phyloP scores from a whole-genome alignment of 23 tunicate species.

The Halocynthia roretzi region DNA sequence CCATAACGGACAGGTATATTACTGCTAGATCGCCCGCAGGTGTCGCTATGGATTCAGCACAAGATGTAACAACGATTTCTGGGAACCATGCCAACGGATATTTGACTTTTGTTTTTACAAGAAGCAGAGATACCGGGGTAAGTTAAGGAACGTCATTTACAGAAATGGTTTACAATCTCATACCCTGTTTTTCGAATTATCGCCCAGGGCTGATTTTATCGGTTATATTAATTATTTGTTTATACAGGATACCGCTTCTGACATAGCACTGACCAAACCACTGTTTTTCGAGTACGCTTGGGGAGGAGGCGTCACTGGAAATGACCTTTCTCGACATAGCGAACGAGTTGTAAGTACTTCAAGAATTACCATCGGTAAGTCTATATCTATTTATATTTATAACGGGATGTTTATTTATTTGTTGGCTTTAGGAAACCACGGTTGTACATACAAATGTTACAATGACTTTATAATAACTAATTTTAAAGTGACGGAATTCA shows the following conservation, averaged over 20 bases:
- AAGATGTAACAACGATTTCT: slow-evolving; percentile 6
- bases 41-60: slow-evolving; percentile 46
- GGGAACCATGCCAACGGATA: slow-evolving; percentile 62
- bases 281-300: slow-evolving; percentile 8
- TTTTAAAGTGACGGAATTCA: background rate
- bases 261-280: background rate
- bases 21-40: slow-evolving; percentile 26
- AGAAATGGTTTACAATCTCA: background rate
- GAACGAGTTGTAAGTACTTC: slow-evolving; percentile 5
- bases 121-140: slow-evolving; percentile 1
- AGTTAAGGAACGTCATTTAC: background rate
- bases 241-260: slow-evolving; percentile 5
- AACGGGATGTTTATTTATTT: too few relatives aligned
- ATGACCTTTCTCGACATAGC: background rate
- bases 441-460: background rate
- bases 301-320: slow-evolving; percentile 8
- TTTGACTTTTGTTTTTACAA: slow-evolving; percentile 31
- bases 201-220: background rate
- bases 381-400: background rate
- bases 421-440: too few relatives aligned
- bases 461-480: background rate
- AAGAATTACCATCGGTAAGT: slow-evolving; percentile 21
- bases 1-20: slow-evolving; percentile 56
- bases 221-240: background rate
- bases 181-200: background rate